These are phyloP conservation scores for Centruroides sculpturatus DNA, from an alignment of 1,140 invertebrate genomes.

Conservation along the genomic window DNA sequence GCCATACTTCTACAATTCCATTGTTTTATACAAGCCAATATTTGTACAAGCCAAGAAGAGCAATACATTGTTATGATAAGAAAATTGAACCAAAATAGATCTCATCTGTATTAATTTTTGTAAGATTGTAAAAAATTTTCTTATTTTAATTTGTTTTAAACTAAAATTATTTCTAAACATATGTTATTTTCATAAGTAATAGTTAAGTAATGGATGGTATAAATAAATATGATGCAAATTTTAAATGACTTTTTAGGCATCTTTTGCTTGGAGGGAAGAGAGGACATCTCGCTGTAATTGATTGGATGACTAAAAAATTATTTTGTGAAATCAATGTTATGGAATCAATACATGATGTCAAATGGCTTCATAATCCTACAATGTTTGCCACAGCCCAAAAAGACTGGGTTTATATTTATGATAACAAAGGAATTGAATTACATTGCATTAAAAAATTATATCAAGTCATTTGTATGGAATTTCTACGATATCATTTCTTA, in stretches of 20 bases:
- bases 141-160: too few relatives aligned
- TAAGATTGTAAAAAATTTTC: too few relatives aligned
- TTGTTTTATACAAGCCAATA: too few relatives aligned
- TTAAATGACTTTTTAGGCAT: not conserved
- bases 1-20: too few relatives aligned
- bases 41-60: too few relatives aligned
- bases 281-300: constrained; percentile 90
- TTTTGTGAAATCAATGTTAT: constrained; percentile 95
- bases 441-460: constrained; percentile 86
- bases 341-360: constrained; percentile 84
- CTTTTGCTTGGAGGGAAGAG: constrained; percentile 63
- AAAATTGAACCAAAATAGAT: too few relatives aligned
- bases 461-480: constrained; percentile 67
- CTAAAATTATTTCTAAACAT: too few relatives aligned
- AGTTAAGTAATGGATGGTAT: too few relatives aligned
- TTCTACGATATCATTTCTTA: constrained; percentile 95
- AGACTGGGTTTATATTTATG: constrained; percentile 92
- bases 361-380: constrained; percentile 74
- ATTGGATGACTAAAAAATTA: constrained; percentile 93
- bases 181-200: too few relatives aligned
- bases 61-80: too few relatives aligned
- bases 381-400: constrained; percentile 97
- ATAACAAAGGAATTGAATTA: constrained; percentile 89
- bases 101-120: too few relatives aligned
- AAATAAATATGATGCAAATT: too few relatives aligned